Evolutionary conservation across 1,140 invertebrate species (phyloP).

Genomic region (Acromyrmex heyeri): DNA sequence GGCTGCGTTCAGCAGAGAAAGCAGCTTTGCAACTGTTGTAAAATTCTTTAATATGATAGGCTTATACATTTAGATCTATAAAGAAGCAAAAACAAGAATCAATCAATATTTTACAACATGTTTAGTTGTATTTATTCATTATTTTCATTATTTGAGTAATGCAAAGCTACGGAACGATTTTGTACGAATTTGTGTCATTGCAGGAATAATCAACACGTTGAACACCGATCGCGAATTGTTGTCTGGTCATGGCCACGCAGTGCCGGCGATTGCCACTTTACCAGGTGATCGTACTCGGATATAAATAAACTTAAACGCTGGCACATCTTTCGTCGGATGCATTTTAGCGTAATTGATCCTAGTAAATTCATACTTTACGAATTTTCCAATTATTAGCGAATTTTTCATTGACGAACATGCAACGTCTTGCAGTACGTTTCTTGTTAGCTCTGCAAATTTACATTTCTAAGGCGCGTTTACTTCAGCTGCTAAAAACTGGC

Average conservation of each 20-base stretch:
- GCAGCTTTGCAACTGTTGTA: too few species aligned
- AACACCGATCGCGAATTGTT: conserved; percentile 53
- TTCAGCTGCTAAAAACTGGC: not conserved
- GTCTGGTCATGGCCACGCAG: conserved; percentile 59
- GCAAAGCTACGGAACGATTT: not conserved
- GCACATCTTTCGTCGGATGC: conserved; percentile 6
- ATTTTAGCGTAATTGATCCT: not conserved
- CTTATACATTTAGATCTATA: too few species aligned
- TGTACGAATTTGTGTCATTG: not conserved
- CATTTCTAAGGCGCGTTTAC: not conserved
- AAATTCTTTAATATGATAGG: too few species aligned
- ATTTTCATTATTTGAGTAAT: not conserved
- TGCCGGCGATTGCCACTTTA: conserved; percentile 40
- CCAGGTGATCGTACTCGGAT: conserved; percentile 60
- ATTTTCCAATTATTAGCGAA: not conserved
- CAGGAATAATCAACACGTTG: not conserved
- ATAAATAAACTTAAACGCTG: conserved; percentile 54
- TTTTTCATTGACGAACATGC: not conserved
- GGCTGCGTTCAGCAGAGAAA: too few species aligned
- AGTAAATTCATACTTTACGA: not conserved
- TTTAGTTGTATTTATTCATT: not conserved
- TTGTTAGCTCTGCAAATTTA: not conserved
- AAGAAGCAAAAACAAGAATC: too few species aligned
- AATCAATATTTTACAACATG: too few species aligned
- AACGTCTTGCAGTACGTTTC: not conserved